Percentiles rank a stretch among this genome's conserved stretches.
Conservation (phyloP, 2,113 vertebrate species). For the Tachysurus vachellii region DNA sequence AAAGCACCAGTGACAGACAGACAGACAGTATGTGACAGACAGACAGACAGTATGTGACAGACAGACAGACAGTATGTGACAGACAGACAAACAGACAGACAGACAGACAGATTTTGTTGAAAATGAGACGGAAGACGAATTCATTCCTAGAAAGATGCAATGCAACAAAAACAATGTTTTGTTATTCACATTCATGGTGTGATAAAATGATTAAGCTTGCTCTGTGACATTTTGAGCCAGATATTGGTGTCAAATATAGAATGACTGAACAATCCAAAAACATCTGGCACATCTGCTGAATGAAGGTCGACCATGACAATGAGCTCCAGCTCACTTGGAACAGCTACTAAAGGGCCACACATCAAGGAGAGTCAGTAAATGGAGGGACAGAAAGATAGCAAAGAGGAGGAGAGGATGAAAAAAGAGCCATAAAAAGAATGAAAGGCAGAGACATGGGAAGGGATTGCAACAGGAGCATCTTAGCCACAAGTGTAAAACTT, state of each 20-base stretch:
- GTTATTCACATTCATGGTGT: neutral
- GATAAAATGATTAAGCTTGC: slow-evolving; percentile 12
- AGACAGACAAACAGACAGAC: neutral
- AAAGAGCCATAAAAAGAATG: neutral
- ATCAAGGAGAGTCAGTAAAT: slow-evolving; percentile 33
- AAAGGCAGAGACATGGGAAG: slow-evolving; percentile 12
- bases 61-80: neutral
- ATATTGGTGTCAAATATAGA: slow-evolving; percentile 43
- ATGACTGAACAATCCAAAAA: slow-evolving; percentile 24
- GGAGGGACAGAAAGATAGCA: slow-evolving; percentile 26
- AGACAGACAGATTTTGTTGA: neutral
- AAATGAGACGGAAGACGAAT: neutral
- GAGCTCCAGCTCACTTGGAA: neutral
- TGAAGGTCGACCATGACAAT: slow-evolving; percentile 25
- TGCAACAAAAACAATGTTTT: neutral
- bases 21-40: neutral
- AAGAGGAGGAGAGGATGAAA: slow-evolving; percentile 16
- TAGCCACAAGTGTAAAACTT: slow-evolving; percentile 34
- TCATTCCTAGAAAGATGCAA: neutral
- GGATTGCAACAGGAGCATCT: slow-evolving; percentile 14
- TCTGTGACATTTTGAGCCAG: slow-evolving; percentile 14
- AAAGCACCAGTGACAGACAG: neutral
- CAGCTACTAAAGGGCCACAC: neutral
- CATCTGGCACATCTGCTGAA: slow-evolving; percentile 38
- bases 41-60: neutral